These are phyloP conservation scores for Helicolenus hilgendorfi DNA, from an alignment of 2,797 vertebrate species.

Conservation along the genomic window DNA sequence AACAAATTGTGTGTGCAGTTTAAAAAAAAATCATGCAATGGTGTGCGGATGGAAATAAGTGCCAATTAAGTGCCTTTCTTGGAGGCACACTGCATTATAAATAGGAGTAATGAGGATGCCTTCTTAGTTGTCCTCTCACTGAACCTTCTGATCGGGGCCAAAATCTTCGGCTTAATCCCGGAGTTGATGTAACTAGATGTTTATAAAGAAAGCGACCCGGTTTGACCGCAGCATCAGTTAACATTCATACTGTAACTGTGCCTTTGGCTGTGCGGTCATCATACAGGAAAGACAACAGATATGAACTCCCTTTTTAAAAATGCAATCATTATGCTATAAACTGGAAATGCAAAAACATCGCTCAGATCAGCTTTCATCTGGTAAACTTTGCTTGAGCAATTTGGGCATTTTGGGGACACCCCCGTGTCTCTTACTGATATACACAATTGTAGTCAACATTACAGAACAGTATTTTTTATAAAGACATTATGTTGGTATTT, in stretches of 20 bases:
- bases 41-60: background rate
- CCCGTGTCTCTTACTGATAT: background rate
- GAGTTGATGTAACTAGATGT: conserved; percentile 6
- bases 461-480: conserved; percentile 3
- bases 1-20: background rate
- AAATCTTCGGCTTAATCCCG: background rate
- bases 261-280: conserved; percentile 20
- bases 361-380: conserved; percentile 35
- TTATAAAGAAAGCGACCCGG: conserved; percentile 14
- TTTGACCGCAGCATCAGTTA: conserved; percentile 43
- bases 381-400: conserved; percentile 30
- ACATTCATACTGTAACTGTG: conserved; percentile 20
- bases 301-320: conserved; percentile 28
- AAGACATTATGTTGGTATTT: background rate
- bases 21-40: background rate
- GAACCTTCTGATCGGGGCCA: conserved; percentile 11
- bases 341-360: conserved; percentile 56
- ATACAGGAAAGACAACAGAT: conserved; percentile 33
- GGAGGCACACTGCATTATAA: background rate
- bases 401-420: background rate
- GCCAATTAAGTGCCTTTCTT: background rate
- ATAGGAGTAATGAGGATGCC: background rate
- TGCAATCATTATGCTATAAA: conserved; percentile 17
- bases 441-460: background rate
- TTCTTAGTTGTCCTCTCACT: background rate